Evolutionary conservation across 2,113 vertebrate genomes (phyloP), one percentile per base, ranked within the genome.

Genomic region (Colinus virginianus): DNA sequence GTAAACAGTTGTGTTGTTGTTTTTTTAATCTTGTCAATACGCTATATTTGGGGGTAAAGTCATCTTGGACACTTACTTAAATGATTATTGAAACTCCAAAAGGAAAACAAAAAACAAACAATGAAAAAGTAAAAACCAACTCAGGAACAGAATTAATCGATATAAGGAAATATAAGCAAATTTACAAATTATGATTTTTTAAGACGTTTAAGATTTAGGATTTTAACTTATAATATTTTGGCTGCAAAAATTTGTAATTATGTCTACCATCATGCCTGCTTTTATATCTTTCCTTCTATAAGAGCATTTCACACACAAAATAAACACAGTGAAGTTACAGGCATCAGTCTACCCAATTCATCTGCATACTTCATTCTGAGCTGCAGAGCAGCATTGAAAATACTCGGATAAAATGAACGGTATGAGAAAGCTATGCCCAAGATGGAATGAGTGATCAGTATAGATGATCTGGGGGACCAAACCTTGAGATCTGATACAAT

Each of bases 381-480:
- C 20, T 62, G 34, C 25, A 84, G 19, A 84, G 6, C 6, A 48
- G 25, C 23, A 45, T 17, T 43, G 42, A 78, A 87, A 81, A 13
- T 36, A 5, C 43, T 89, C 16, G 36, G 19, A 74, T 5, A 59
- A 59, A 64, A 63, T 28, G 42, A 80, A 5, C 5, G 62, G 13
- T 45, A 67, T 36, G 36, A 36, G 26, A 71, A 92, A 81, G n/a
- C 32, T 13, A 68, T 80, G 25, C 8, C 15, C 11, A 67, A 70
- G 21, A 3, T 53, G 28, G 19, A 74, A 45, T 30, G 28, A 51
- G 3, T 34, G 30, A 86, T 43, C 36, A 77, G 15, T 9, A 84
- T 13, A 84, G 16, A 0, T 2, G 46, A 3, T 40, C n/a, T 79
- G 12, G 28, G 14, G 71, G 22, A 63, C 2, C 16, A 43, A 28